A percentile compares a stretch with the other conserved stretches of the same genome.
These are phyloP conservation scores for Cololabis saira DNA, from an alignment of 2,113 vertebrate species.

Conservation along the genomic window DNA sequence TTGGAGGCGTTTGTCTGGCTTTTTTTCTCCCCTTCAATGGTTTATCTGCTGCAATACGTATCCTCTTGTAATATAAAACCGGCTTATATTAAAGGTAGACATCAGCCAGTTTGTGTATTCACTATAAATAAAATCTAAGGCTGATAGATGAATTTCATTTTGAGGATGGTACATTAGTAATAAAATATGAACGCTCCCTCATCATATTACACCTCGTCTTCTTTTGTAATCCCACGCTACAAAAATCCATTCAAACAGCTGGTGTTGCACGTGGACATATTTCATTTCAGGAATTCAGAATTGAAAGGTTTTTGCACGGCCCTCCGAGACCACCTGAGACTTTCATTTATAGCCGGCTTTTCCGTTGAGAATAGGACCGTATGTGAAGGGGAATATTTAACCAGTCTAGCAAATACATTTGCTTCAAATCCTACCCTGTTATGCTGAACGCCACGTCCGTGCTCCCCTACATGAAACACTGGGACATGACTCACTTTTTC, in stretches of 20 bases:
- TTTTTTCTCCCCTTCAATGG: background rate
- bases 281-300: conserved; percentile 51
- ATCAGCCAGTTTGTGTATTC: conserved; percentile 9
- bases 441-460: conserved; percentile 33
- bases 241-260: conserved; percentile 58
- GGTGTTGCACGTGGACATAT: conserved; percentile 56
- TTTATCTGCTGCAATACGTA: too few species aligned
- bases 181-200: conserved; percentile 39
- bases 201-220: conserved; percentile 52
- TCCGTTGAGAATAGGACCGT: conserved; percentile 13
- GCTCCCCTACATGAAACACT: conserved; percentile 41
- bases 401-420: conserved; percentile 2
- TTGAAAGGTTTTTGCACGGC: conserved; percentile 17
- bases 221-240: conserved; percentile 27
- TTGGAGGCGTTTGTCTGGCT: background rate
- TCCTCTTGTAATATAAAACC: too few species aligned
- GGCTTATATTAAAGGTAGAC: too few species aligned
- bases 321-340: conserved; percentile 34
- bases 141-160: conserved; percentile 23
- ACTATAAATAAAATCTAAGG: background rate
- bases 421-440: background rate
- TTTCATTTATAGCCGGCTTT: conserved; percentile 50
- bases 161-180: conserved; percentile 39
- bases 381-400: conserved; percentile 16
- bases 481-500: conserved; percentile 67